Evolutionary conservation across 2,888 invertebrate genomes (phyloP).

Genomic region (Camptogramma bilineatum): DNA sequence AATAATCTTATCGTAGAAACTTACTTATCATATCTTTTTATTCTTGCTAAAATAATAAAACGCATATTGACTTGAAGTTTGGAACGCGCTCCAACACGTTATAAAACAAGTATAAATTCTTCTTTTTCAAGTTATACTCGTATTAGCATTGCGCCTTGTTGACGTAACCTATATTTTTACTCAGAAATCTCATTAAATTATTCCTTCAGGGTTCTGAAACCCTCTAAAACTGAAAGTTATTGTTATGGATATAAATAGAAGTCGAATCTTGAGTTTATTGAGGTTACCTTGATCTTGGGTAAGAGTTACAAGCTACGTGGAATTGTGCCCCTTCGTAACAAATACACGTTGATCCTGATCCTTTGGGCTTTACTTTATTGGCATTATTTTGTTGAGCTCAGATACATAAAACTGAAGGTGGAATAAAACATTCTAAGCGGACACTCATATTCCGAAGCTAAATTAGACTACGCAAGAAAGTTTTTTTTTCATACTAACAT

Average conservation of each 20-base stretch:
- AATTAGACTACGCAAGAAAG: background rate
- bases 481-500: background rate
- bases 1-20: too few species aligned
- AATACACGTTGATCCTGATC: constrained; percentile 8
- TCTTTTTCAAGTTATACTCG: background rate
- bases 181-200: constrained; percentile 50
- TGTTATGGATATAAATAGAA: constrained; percentile 45
- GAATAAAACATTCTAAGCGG: background rate
- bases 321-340: constrained; percentile 6
- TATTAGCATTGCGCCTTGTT: background rate
- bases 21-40: too few species aligned
- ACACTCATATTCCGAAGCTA: background rate
- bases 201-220: constrained; percentile 49
- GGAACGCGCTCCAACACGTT: background rate
- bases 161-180: constrained; percentile 2
- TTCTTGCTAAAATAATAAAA: too few species aligned
- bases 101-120: background rate
- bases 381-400: background rate
- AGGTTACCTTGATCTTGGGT: constrained; percentile 33
- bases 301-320: constrained; percentile 17
- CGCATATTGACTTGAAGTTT: background rate
- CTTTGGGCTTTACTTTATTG: constrained; percentile 8
- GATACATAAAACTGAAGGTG: background rate
- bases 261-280: constrained; percentile 45
- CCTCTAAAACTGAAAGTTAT: constrained; percentile 45